Base-by-base conservation (phyloP, 2,888 invertebrate species). In the Lepidochrysops patricia region DNA sequence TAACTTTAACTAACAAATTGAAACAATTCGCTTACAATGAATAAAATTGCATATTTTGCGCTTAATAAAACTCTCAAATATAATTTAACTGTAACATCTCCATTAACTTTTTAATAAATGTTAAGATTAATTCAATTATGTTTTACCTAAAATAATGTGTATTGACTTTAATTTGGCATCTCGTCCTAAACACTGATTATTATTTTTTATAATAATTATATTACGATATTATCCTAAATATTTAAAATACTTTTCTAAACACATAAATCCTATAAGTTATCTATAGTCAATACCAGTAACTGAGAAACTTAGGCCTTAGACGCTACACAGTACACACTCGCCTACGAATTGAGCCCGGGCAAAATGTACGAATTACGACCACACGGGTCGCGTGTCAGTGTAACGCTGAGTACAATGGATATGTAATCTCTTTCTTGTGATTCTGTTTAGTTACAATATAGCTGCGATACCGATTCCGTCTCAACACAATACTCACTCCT, bases 81-180 rank as follows among this genome's bases (percentile, higher is more conserved):
- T 88, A 89, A 86, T 89, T 87, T 80, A 88, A 88, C 86, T 86
- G 86, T 86, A 87, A 88, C 85, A 88, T 85, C 86, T 80, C 84
- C 75, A 82, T 85, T 77, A 86, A 86, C 85, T 87, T 84, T 85
- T 87, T 75, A 86, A 86, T 87, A 86, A 85, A 85, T 77, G 86
- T 85, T 84, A 86, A 83, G 84, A 84, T 86, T 86, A 85, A 76
- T 77, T 86, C 84, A 85, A 82, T 87, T 87, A 88, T 76, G 75
- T 78, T 90, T 90, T 90, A 90, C 90, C 90, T 91, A 89, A 89
- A 87, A 85, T 90, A 90, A 89, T 83, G 84, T 84, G 91, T 92
- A 91, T 91, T 91, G 91, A 92, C 92, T 91, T 91, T 90, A 85
- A 91, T 92, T 92, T 92, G 91, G 92, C 92, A 91, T 86, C 88